Conservation (phyloP, 1,140 invertebrate genomes). For the Notospermus geniculatus region DNA sequence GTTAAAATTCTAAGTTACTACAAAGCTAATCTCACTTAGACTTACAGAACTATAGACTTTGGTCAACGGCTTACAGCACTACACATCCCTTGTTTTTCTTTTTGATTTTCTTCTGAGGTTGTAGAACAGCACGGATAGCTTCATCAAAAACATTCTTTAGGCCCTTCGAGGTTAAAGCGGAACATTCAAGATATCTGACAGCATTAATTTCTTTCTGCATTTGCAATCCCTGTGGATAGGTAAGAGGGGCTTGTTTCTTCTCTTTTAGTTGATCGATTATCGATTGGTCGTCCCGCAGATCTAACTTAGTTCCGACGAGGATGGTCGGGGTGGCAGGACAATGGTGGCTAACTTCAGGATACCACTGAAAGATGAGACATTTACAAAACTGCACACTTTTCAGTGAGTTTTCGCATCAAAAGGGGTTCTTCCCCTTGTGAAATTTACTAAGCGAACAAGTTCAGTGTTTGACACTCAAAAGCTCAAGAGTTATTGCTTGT, state of each 20-base stretch:
- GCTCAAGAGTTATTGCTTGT: no score
- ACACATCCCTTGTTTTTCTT: no score
- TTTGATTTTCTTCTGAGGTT: background rate
- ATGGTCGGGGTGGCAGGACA: conserved; percentile 60
- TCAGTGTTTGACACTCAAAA: no score
- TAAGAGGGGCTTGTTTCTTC: conserved; percentile 88
- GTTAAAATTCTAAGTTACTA: no score
- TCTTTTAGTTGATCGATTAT: conserved; percentile 95
- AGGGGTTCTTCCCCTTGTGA: no score
- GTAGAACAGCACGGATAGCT: conserved; percentile 54
- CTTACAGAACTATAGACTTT: no score
- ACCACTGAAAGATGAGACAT: conserved; percentile 40
- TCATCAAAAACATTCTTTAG: conserved; percentile 57
- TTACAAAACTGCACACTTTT: no score
- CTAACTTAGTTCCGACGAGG: conserved; percentile 63
- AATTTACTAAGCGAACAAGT: no score
- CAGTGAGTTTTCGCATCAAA: no score
- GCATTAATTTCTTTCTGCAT: conserved; percentile 95
- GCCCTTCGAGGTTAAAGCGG: conserved; percentile 57
- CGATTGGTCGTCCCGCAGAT: conserved; percentile 91
- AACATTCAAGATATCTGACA: conserved; percentile 38
- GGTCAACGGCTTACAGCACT: no score
- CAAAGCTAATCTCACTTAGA: no score
- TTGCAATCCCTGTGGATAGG: conserved; percentile 87
- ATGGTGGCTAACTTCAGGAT: conserved; percentile 58